phyloP scores from a whole-genome alignment of 2,113 vertebrate species.

The Chloropsis hardwickii region DNA sequence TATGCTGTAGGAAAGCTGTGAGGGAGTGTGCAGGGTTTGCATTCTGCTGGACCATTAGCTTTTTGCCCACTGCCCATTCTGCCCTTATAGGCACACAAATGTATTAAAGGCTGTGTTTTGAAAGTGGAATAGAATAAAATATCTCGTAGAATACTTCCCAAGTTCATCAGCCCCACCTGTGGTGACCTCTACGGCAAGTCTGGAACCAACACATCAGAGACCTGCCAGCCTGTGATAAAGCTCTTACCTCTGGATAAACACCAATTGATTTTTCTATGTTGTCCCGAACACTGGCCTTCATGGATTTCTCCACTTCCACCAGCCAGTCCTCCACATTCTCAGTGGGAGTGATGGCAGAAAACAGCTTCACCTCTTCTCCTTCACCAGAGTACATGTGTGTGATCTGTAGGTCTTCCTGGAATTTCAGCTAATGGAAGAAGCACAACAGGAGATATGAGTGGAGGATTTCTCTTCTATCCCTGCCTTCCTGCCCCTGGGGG shows the following conservation, averaged over 20 bases:
- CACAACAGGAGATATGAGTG: background rate
- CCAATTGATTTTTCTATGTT: slow-evolving; percentile 79
- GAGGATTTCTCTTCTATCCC: background rate
- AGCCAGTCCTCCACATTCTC: slow-evolving; percentile 91
- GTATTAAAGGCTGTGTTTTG: background rate
- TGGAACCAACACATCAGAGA: background rate
- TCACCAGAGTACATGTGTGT: slow-evolving; percentile 92
- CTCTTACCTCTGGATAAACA: slow-evolving; percentile 79
- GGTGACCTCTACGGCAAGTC: background rate
- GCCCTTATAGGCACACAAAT: background rate
- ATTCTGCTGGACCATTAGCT: background rate
- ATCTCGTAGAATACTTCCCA: background rate
- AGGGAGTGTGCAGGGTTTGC: background rate
- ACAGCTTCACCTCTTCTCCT: slow-evolving; percentile 86
- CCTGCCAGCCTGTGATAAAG: background rate
- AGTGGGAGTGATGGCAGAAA: slow-evolving; percentile 71
- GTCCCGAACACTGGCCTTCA: slow-evolving; percentile 85
- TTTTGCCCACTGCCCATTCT: background rate
- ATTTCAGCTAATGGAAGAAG: slow-evolving; percentile 77
- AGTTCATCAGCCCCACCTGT: background rate
- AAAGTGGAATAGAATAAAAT: background rate
- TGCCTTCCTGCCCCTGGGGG: background rate
- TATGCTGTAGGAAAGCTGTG: background rate
- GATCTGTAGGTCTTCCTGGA: slow-evolving; percentile 88
- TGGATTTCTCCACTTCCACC: slow-evolving; percentile 83